These are phyloP conservation scores for Alsophila aescularia DNA, from an alignment of 2,888 invertebrate genomes.

Conservation along the genomic window DNA sequence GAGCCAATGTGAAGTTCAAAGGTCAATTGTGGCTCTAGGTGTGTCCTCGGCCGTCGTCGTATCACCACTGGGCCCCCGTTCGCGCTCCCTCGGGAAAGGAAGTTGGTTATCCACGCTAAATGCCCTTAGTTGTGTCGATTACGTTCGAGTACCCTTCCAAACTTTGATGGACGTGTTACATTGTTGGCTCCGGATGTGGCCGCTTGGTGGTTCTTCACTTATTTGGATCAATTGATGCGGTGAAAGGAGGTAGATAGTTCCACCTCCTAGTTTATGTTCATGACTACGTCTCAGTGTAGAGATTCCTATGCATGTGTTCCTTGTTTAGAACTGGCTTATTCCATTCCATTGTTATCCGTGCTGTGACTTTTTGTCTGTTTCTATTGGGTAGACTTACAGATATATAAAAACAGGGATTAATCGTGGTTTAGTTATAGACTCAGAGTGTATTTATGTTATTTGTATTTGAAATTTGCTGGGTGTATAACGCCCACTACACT, in stretches of 20 bases:
- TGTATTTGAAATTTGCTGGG: too few species aligned
- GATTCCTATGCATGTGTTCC: constrained; percentile 23
- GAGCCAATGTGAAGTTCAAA: constrained; percentile 53
- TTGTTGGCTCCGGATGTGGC: constrained; percentile 61
- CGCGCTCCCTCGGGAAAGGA: constrained; percentile 79
- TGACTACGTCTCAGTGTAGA: constrained; percentile 4
- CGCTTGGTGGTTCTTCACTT: constrained; percentile 34
- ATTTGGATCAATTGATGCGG: constrained; percentile 28
- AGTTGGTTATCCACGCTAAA: constrained; percentile 74
- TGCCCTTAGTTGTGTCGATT: constrained; percentile 81
- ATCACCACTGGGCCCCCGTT: constrained; percentile 49
- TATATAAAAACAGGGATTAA: too few species aligned
- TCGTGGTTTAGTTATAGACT: too few species aligned
- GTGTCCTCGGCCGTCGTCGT: constrained; percentile 42
- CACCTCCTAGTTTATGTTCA: too few species aligned
- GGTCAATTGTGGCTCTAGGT: constrained; percentile 39
- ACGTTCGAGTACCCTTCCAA: constrained; percentile 75
- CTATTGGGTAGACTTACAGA: too few species aligned
- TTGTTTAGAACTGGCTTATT: not conserved
- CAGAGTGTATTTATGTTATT: too few species aligned
- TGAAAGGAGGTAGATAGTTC: constrained; percentile 28
- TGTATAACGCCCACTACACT: too few species aligned
- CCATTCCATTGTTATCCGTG: too few species aligned
- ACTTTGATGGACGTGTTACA: constrained; percentile 79
- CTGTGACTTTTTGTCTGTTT: too few species aligned